Percentiles rank a stretch among this genome's conserved stretches.
phyloP scores from a whole-genome alignment of 2,888 invertebrate species.

The Lycophotia porphyrea region DNA sequence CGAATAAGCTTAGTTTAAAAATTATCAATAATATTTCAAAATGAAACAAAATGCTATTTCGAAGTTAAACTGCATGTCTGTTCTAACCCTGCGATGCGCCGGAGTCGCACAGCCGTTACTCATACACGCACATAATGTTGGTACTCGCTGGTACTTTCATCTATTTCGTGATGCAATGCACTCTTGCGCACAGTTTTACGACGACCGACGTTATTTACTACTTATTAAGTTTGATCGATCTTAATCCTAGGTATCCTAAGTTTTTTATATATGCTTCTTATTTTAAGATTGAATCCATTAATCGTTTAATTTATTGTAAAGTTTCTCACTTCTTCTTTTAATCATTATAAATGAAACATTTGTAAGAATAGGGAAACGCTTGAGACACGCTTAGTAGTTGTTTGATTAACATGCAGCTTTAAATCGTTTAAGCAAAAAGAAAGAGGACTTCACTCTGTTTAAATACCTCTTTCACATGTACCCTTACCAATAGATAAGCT shows the following conservation, averaged over 20 bases:
- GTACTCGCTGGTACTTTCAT: conserved; percentile 55
- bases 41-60: neutral
- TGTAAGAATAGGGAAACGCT: neutral
- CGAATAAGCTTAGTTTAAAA: too few relatives aligned
- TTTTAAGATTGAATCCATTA: neutral
- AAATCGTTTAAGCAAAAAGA: neutral
- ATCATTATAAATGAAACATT: neutral
- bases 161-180: conserved; percentile 68
- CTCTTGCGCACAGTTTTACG: conserved; percentile 63
- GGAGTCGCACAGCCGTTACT: conserved; percentile 61
- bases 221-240: conserved; percentile 63
- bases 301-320: neutral
- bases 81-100: conserved; percentile 62
- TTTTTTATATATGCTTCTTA: conserved; percentile 17
- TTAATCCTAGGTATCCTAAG: conserved; percentile 34
- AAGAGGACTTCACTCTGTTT: neutral
- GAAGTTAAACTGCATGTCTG: neutral
- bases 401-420: neutral
- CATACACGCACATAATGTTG: conserved; percentile 60
- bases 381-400: neutral
- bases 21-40: neutral
- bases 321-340: neutral
- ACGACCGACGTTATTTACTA: conserved; percentile 60
- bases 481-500: conserved; percentile 20
- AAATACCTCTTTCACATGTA: neutral